A percentile compares a stretch with the other conserved stretches of the same genome.
phyloP scores from a whole-genome alignment of 2,888 invertebrate species.

The Thymelicus lineola region DNA sequence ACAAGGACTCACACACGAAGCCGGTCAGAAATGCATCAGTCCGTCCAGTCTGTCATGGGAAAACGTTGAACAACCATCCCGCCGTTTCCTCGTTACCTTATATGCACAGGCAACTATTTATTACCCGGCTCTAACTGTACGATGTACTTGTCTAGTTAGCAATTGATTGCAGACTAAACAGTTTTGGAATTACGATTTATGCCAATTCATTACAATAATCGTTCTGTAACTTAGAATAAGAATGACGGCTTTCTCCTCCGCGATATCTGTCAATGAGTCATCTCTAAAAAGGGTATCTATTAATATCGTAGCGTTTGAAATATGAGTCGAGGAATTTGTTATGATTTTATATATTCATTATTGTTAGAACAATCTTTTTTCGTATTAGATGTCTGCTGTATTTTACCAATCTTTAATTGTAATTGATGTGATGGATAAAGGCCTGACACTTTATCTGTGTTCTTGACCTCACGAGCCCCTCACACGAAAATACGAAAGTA shows the following conservation, averaged over 20 bases:
- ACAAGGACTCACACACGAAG: conserved; percentile 60
- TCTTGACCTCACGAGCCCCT: too few species aligned
- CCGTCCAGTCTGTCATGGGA: conserved; percentile 72
- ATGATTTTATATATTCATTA: too few species aligned
- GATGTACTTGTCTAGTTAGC: conserved; percentile 10
- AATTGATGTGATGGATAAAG: too few species aligned
- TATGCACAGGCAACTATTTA: conserved; percentile 65
- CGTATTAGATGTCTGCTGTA: too few species aligned
- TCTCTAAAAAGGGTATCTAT: background rate
- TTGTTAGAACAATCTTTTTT: too few species aligned
- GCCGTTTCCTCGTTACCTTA: conserved; percentile 74
- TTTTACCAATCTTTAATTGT: too few species aligned
- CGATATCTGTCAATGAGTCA: background rate
- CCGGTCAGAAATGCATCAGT: conserved; percentile 70
- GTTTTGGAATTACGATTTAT: conserved; percentile 13
- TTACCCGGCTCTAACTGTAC: conserved; percentile 46
- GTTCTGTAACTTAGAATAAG: background rate
- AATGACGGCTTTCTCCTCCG: background rate
- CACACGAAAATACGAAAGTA: too few species aligned
- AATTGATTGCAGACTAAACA: conserved; percentile 15
- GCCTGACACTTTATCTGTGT: too few species aligned
- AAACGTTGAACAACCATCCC: conserved; percentile 60
- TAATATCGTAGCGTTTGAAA: background rate
- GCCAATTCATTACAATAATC: conserved; percentile 1
- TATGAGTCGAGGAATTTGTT: too few species aligned